These are phyloP conservation scores for Molanna angustata DNA, from an alignment of 2,888 invertebrate genomes.

Conservation along the genomic window DNA sequence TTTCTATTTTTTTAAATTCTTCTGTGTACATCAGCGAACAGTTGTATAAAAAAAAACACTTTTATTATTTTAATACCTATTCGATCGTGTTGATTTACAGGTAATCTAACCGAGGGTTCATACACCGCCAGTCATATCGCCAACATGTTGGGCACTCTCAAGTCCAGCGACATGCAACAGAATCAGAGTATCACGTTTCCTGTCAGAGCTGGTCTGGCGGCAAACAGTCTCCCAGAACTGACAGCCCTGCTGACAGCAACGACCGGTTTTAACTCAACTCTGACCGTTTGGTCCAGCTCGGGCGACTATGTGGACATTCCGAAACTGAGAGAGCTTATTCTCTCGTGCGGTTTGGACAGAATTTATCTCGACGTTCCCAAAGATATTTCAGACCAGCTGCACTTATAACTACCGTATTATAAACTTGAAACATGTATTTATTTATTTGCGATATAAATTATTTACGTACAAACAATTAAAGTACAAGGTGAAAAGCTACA, in stretches of 20 bases:
- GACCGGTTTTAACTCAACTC: slow-evolving; percentile 55
- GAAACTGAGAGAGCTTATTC: slow-evolving; percentile 64
- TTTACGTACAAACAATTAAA: too few species aligned
- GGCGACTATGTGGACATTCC: slow-evolving; percentile 66
- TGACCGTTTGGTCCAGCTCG: slow-evolving; percentile 77
- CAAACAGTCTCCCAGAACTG: slow-evolving; percentile 61
- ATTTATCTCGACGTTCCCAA: slow-evolving; percentile 78
- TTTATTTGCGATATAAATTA: too few species aligned
- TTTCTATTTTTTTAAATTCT: too few species aligned
- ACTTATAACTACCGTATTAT: too few species aligned
- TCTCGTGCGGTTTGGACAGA: slow-evolving; percentile 61
- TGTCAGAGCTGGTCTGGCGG: slow-evolving; percentile 67
- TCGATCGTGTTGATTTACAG: too few species aligned
- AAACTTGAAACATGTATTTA: too few species aligned
- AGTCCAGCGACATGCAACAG: slow-evolving; percentile 56
- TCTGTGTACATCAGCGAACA: too few species aligned
- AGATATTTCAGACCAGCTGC: slow-evolving; percentile 53
- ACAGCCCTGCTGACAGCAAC: slow-evolving; percentile 57
- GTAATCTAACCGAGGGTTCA: slow-evolving; percentile 50
- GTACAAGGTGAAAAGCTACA: too few species aligned
- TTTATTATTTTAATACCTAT: too few species aligned
- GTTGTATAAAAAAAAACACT: too few species aligned
- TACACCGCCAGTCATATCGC: slow-evolving; percentile 65
- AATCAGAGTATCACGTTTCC: slow-evolving; percentile 77
- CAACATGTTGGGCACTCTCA: slow-evolving; percentile 63